Evolutionary conservation across 1,140 invertebrate genomes (phyloP), one percentile per base, ranked within the genome.

Genomic region (Ectropis grisescens): DNA sequence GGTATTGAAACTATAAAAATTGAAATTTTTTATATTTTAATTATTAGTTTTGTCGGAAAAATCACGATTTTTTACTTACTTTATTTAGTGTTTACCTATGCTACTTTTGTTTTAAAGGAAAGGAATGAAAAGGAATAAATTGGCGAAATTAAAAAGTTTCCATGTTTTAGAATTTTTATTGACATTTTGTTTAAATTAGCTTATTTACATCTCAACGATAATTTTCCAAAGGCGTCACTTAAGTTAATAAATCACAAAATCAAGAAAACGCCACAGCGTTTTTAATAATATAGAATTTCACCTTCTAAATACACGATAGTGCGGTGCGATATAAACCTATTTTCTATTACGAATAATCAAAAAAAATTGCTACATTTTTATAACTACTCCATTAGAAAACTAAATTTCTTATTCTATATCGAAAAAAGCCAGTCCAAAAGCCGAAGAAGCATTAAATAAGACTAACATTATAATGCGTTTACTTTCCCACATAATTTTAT

Each of bases 381-480:
- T n/a, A n/a, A n/a, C n/a, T n/a, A n/a, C n/a, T n/a, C n/a, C n/a
- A n/a, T n/a, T n/a, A n/a, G n/a, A n/a, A n/a, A n/a, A n/a, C 43
- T 52, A 48, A 49, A 47, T 49, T 53, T 54, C 51, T 46, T 55
- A 57, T 25, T 48, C 47, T 60, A 58, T 47, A 41, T 49, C 40
- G 30, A 37, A 58, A 54, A 37, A 65, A 66, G 66, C 66, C 64
- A 66, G 66, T 65, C 61, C 55, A 60, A 53, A 71, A 68, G 58
- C 56, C 57, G 52, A 61, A 47, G 46, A 55, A 65, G 55, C 67
- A 64, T 58, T 61, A 56, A 55, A 58, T 62, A 59, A 62, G 46
- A 62, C 61, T 75, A 75, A 56, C 52, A 59, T 57, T 60, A 54
- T 71, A 75, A 75, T 67, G 70, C 70, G 70, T 69, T 71, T 75